Conservation (phyloP, 1,140 invertebrate species). For the Archivesica marissinica region DNA sequence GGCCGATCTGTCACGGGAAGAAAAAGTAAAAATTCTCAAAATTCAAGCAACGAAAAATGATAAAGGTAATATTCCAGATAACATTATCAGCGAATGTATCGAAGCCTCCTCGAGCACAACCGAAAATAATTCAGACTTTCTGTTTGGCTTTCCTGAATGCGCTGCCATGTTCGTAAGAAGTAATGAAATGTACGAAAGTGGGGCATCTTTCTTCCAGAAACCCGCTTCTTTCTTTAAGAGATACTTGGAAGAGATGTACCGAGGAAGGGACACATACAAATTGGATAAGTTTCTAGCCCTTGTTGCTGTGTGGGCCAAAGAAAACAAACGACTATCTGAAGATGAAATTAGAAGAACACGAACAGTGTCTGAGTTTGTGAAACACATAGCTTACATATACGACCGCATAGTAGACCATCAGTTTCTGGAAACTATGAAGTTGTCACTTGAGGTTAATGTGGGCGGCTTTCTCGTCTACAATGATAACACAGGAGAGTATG, state of each 20-base stretch:
- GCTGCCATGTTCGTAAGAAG: slow-evolving; percentile 11
- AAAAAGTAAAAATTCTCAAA: slow-evolving; percentile 19
- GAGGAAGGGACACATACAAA: background rate
- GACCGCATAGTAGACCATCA: too few species aligned
- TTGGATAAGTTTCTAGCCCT: slow-evolving; percentile 26
- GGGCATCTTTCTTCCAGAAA: slow-evolving; percentile 2
- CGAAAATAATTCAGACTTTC: background rate
- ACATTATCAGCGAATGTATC: background rate
- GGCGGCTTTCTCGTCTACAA: background rate
- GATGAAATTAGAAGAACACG: background rate
- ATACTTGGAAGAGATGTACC: slow-evolving; percentile 6
- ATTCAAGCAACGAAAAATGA: background rate
- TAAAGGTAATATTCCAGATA: background rate
- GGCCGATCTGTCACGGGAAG: background rate
- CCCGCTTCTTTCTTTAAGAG: slow-evolving; percentile 14
- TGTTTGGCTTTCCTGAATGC: slow-evolving; percentile 42
- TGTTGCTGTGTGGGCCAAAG: background rate
- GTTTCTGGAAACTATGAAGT: too few species aligned
- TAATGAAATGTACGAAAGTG: background rate
- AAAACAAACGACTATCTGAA: slow-evolving; percentile 3
- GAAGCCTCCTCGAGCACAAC: background rate
- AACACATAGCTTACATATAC: too few species aligned
- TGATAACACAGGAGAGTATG: slow-evolving; percentile 10
- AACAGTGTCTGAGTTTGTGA: background rate
- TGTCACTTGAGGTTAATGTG: background rate